Evolutionary conservation across 2,888 invertebrate genomes (phyloP), one percentile per base, ranked within the genome.

Genomic region (Philaethria dido): DNA sequence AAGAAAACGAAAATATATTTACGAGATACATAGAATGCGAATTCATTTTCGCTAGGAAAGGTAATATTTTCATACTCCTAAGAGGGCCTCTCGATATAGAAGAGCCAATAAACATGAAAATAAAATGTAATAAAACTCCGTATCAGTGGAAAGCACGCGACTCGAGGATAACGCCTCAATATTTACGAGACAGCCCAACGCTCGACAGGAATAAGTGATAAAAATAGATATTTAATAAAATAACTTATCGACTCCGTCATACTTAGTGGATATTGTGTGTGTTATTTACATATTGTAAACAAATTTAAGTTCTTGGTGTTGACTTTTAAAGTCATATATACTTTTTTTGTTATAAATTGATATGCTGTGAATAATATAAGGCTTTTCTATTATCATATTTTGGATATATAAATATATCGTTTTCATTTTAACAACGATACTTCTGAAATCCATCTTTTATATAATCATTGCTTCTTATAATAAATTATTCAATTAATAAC

Each of bases 71-170:
- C 61, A 42, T 67, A 67, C 54, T 60, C 57, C 39, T 55, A 62
- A 70, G 62, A 57, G 62, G 45, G 52, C 57, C 62, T 68, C 62
- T 62, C 59, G 47, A 64, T 70, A 62, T 57, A 55, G 63, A 25
- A 68, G 61, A 64, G 62, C 59, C 59, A 68, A 70, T 70, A 64
- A 68, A 67, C 62, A 64, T 57, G 67, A 62, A 67, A 70, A 84
- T 86, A 82, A 83, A 81, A 82, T 76, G 77, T 80, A 88, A 87
- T 89, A 87, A 89, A 88, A 84, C 73, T 80, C 78, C 77, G 77
- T 89, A 89, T 89, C 89, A 81, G 85, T 78, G 73, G 73, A 79
- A 70, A 78, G 77, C 88, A 87, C 79, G 81, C 83, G 77, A 77
- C 78, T 72, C 22, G 69, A 59, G 74, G 73, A 66, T 69, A 64